These are phyloP conservation scores for Gyrodactylus bullatarudis DNA, from an alignment of 1,140 invertebrate species.

Conservation along the genomic window DNA sequence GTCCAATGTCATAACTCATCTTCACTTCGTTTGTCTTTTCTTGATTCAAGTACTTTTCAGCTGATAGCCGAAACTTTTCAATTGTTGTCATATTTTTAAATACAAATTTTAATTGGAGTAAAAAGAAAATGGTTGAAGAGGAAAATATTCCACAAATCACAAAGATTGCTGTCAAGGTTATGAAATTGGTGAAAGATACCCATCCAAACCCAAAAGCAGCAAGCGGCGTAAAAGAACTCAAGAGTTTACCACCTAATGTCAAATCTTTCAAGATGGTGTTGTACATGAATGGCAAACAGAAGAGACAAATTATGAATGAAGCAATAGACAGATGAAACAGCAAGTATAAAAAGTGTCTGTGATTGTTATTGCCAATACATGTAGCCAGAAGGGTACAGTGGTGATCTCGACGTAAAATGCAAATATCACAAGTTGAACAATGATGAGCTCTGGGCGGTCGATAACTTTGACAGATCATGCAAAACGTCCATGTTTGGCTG, in stretches of 20 bases:
- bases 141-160: not conserved
- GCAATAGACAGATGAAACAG: constrained; percentile 26
- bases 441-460: constrained; percentile 84
- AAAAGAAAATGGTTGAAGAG: not conserved
- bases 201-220: not conserved
- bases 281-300: not conserved
- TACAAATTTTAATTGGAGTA: not conserved
- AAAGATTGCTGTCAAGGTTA: not conserved
- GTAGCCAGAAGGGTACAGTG: constrained; percentile 99
- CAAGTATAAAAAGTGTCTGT: constrained; percentile 47
- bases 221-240: not conserved
- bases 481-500: constrained; percentile 16
- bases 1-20: not conserved
- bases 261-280: not conserved
- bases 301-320: not conserved
- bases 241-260: not conserved
- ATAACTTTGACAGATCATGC: constrained; percentile 88
- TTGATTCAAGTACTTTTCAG: not conserved
- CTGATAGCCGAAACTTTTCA: not conserved
- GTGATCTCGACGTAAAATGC: constrained; percentile 87
- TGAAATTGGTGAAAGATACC: not conserved
- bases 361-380: constrained; percentile 89
- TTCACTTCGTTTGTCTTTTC: not conserved
- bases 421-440: constrained; percentile 92
- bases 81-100: not conserved